Evolutionary conservation across 2,797 vertebrate species (phyloP), one percentile per base, ranked within the genome.

Genomic region (Sebastes umbrosus): DNA sequence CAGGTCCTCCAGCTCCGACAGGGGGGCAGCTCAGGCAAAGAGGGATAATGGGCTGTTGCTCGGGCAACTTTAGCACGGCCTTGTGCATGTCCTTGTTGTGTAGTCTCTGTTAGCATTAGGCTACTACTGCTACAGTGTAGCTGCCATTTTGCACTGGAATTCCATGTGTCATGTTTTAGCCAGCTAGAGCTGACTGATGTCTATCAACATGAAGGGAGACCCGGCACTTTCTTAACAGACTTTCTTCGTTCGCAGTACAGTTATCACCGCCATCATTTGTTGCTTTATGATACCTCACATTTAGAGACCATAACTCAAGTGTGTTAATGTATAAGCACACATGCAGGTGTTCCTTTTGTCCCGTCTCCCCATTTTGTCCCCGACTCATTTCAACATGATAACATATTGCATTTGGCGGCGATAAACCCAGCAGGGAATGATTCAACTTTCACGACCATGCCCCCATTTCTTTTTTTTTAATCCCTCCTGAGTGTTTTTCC

Each of bases 331-430:
- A 75, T 66, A 73, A 82, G 79, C 74, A 72, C 62, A 59, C 64
- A 80, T 77, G 85, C 86, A 88, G 80, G 84, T 89, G 57, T 16
- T 83, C 52, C 76, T 82, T 85, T 84, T 82, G 84, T 86, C 39
- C 50, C 18, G 3, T 10, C 32, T 64, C 25, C 71, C 64, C 58
- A 24, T 74, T 87, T 72, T 68, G 22, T 57, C 79, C 70, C 52
- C 24, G 6, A 4, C 64, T 82, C 43, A 18, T 75, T 82, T 83
- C 79, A 74, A 20, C 46, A 27, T 8, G 59, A 81, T 81, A 82
- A 83, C 75, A 85, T 75, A 84, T 73, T 34, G 65, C 36, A 8
- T 70, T 77, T 77, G 68, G 82, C 85, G 69, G 73, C 67, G 66
- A 84, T 72, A 67, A 77, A 77, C 82, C 12, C 92, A 65, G 85